phyloP scores from a whole-genome alignment of 2,797 vertebrate genomes.

The Lycodopsis pacificus region DNA sequence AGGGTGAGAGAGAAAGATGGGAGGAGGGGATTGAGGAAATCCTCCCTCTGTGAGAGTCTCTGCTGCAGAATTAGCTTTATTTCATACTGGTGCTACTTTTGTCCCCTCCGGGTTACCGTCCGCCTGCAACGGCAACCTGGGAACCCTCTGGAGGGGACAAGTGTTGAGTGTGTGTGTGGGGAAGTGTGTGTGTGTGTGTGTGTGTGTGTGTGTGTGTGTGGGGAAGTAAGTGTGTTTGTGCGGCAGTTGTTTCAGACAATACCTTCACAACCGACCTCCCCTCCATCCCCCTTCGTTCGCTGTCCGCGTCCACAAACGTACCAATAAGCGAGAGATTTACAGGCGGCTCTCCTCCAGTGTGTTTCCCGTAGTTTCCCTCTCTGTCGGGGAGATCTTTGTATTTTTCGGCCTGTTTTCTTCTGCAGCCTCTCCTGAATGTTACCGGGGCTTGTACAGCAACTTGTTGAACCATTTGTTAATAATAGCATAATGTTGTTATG shows the following conservation, averaged over 20 bases:
- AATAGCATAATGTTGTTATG: slow-evolving; percentile 45
- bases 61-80: slow-evolving; percentile 80
- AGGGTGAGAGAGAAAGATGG: slow-evolving; percentile 37
- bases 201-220: slow-evolving; percentile 7
- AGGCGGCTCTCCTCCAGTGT: slow-evolving; percentile 44
- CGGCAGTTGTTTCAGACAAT: slow-evolving; percentile 70
- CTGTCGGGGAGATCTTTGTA: slow-evolving; percentile 55
- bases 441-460: slow-evolving; percentile 39
- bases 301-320: background rate
- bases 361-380: slow-evolving; percentile 50
- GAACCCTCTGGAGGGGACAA: slow-evolving; percentile 40
- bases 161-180: slow-evolving; percentile 9
- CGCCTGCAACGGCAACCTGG: slow-evolving; percentile 55
- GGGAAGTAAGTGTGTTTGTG: slow-evolving; percentile 8
- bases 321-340: slow-evolving; percentile 33
- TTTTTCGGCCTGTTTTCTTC: slow-evolving; percentile 46
- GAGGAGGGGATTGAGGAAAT: slow-evolving; percentile 43
- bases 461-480: slow-evolving; percentile 51
- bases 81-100: slow-evolving; percentile 81
- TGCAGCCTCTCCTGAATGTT: slow-evolving; percentile 51
- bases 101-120: slow-evolving; percentile 62
- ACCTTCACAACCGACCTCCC: slow-evolving; percentile 16
- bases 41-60: slow-evolving; percentile 53
- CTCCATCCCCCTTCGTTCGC: slow-evolving; percentile 24
- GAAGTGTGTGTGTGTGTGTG: no score